Base-by-base conservation (phyloP, 2,797 vertebrate species). In the Tragelaphus oryx region DNA sequence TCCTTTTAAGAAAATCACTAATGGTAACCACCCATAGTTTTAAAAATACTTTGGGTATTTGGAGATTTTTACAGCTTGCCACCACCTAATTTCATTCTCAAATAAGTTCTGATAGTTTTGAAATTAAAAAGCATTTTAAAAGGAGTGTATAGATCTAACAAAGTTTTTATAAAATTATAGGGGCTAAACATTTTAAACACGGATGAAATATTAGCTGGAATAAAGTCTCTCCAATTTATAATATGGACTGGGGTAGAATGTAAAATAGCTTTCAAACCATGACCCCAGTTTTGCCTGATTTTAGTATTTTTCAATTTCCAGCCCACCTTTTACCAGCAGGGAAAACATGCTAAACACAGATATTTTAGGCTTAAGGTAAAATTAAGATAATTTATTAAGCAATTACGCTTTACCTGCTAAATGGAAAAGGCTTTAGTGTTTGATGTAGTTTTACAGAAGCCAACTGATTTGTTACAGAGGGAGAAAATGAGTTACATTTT, bases 1-100 rank as follows among this genome's bases (percentile, higher is more conserved):
- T 82, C 87, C 83, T 95, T 94, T 93, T 65, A 95, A 95, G 89
- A 90, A 96, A 97, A 96, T 89, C 76, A 68, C 62, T 87, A 78
- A 78, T 30, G 90, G 87, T 71, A 91, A 88, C 78, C 50, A 88
- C 54, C 33, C 62, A 62, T 55, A 55, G 30, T 79, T 79, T 83
- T 88, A 55, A 90, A 94, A 91, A 93, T 86, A 95, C 81, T 87
- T 89, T 14, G 65, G 44, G 48, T 94, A 90, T 71, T 59, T 76
- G 37, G 20, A 91, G 10, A 37, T 68, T 86, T 93, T 94, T 91
- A 94, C 94, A 87, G 65, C 12, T 82, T 76, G 26, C 46, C 79
- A 68, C 37, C 68, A 78, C 33, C 37, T 62, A 60, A 55, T 81
- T 94, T 74, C 13, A 4, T n/a, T 62, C 65, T 75, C 60, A 96